Evolutionary conservation across 2,113 vertebrate genomes (phyloP).

Genomic region (Haemorhous mexicanus): DNA sequence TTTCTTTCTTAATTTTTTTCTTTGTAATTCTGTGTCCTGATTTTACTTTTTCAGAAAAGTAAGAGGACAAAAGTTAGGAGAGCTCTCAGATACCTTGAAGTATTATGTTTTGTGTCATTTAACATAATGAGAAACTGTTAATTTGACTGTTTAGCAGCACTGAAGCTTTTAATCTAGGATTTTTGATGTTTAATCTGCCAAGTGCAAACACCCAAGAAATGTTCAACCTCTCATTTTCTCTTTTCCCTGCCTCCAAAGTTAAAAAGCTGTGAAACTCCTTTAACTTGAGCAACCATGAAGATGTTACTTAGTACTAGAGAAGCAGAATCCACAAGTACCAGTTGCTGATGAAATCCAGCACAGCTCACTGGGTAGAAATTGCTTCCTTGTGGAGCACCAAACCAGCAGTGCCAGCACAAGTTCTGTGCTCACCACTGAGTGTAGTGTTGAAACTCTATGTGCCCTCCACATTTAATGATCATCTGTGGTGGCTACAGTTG

Average conservation of each 20-base stretch:
- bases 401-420: not conserved
- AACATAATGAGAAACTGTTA: not conserved
- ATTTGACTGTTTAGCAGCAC: not conserved
- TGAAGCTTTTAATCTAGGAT: not conserved
- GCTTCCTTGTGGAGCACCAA: not conserved
- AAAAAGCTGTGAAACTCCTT: not conserved
- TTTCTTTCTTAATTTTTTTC: not conserved
- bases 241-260: not conserved
- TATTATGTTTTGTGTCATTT: not conserved
- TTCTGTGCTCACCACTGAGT: not conserved
- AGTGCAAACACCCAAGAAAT: not conserved
- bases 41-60: not conserved
- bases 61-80: not conserved
- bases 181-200: not conserved
- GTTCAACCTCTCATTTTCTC: not conserved
- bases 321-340: not conserved
- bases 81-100: not conserved
- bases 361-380: not conserved
- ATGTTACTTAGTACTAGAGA: not conserved
- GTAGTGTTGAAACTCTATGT: fast-evolving
- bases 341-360: fast-evolving
- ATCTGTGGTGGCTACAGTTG: not conserved
- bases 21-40: not conserved
- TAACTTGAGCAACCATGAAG: not conserved
- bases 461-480: not conserved